phyloP scores from a whole-genome alignment of 1,140 invertebrate species.

The Harlomillsia oculata region DNA sequence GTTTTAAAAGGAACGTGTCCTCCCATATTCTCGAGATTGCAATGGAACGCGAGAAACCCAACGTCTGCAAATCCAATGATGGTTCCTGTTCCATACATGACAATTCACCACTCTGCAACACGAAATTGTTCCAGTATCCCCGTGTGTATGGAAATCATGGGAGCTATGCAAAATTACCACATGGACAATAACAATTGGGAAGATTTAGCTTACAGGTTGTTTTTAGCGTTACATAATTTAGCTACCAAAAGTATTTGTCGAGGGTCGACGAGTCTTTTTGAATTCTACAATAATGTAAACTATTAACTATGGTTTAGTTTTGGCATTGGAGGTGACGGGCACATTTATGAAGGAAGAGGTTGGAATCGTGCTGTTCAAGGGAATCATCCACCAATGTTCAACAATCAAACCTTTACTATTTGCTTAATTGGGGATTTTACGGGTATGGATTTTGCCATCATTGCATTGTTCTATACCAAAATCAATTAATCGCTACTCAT shows the following conservation, averaged over 20 bases:
- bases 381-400: slow-evolving; percentile 58
- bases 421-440: slow-evolving; percentile 58
- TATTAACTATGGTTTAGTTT: slow-evolving; percentile 48
- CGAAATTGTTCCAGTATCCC: slow-evolving; percentile 49
- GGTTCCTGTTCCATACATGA: slow-evolving; percentile 57
- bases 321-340: slow-evolving; percentile 63
- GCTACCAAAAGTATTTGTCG: background rate
- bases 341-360: slow-evolving; percentile 56
- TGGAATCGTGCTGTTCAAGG: slow-evolving; percentile 63
- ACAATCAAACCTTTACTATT: slow-evolving; percentile 53
- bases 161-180: slow-evolving; percentile 60
- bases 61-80: too few relatives aligned
- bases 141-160: slow-evolving; percentile 46
- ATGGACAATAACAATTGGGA: slow-evolving; percentile 55
- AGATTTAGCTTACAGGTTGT: slow-evolving; percentile 59
- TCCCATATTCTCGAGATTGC: too few relatives aligned
- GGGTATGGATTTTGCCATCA: too few relatives aligned
- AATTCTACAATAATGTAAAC: too few relatives aligned
- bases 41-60: too few relatives aligned
- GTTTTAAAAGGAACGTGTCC: too few relatives aligned
- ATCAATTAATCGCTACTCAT: too few relatives aligned
- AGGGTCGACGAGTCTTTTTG: background rate
- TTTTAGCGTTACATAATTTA: background rate
- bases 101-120: slow-evolving; percentile 63
- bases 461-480: too few relatives aligned